Conservation (phyloP, 2,113 vertebrate genomes). For the Centrocercus urophasianus region DNA sequence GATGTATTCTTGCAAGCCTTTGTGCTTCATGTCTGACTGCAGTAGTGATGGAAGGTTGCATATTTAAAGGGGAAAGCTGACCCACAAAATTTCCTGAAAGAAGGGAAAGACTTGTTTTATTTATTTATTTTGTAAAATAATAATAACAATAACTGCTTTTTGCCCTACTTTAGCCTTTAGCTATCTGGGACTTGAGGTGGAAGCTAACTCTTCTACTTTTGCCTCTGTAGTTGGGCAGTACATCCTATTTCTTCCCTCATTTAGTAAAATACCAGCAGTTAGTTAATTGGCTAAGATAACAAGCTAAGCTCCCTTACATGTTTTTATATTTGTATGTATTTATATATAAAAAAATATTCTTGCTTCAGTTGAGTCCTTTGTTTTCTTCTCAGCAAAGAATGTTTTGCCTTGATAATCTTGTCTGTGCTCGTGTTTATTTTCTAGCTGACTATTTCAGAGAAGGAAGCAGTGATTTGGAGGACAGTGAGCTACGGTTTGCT, state of each 20-base stretch:
- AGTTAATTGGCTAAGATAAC: not conserved
- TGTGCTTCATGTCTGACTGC: not conserved
- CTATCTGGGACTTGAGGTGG: not conserved
- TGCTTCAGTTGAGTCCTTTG: not conserved
- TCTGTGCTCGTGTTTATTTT: not conserved
- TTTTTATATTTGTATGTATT: not conserved
- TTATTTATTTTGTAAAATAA: not conserved
- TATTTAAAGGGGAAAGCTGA: not conserved
- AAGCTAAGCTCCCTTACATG: not conserved
- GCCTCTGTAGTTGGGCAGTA: not conserved
- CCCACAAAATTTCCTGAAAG: not conserved
- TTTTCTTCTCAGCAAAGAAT: not conserved
- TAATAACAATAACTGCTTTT: not conserved
- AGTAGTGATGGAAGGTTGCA: not conserved
- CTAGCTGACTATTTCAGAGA: conserved; percentile 81
- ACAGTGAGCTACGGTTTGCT: conserved; percentile 78
- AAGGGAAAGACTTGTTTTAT: not conserved
- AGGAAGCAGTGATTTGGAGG: conserved; percentile 70
- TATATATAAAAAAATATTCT: not conserved
- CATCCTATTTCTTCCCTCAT: not conserved
- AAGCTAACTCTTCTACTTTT: not conserved
- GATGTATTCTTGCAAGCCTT: not conserved
- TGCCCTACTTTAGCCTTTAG: not conserved
- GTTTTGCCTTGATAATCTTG: not conserved
- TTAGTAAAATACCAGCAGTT: not conserved